Evolutionary conservation across 2,113 vertebrate genomes (phyloP).

Genomic region (Sander vitreus): DNA sequence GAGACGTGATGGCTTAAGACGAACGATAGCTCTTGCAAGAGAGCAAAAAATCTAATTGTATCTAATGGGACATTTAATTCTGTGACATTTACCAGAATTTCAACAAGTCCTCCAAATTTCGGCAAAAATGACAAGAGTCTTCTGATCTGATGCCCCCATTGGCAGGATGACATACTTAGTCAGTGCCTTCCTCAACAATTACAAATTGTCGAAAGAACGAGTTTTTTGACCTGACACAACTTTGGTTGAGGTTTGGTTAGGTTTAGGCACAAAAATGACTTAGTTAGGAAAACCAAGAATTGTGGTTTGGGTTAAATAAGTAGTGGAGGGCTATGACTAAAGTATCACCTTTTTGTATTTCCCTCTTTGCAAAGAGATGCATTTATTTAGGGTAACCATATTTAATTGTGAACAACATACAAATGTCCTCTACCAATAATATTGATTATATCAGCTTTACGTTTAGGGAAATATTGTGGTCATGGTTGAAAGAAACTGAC

Average conservation of each 20-base stretch:
- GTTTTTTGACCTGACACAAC: neutral
- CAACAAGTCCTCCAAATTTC: neutral
- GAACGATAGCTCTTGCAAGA: neutral
- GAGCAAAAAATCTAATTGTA: neutral
- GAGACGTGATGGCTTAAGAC: neutral
- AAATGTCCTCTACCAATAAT: neutral
- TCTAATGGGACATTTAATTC: neutral
- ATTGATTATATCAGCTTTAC: neutral
- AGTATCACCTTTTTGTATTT: too few relatives aligned
- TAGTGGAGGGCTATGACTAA: neutral
- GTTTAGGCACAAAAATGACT: too few relatives aligned
- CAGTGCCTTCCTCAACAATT: neutral
- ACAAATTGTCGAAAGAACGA: neutral
- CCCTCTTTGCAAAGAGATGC: too few relatives aligned
- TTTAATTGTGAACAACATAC: too few relatives aligned
- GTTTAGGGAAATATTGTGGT: neutral
- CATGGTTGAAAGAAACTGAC: neutral
- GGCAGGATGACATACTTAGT: neutral
- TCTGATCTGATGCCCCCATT: neutral
- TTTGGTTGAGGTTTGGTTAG: too few relatives aligned
- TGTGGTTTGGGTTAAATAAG: too few relatives aligned
- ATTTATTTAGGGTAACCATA: too few relatives aligned
- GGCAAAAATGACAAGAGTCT: neutral
- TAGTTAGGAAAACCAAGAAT: too few relatives aligned
- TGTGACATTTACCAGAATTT: neutral